These are phyloP conservation scores for Anoplius nigerrimus DNA, from an alignment of 2,888 invertebrate genomes.

Conservation along the genomic window DNA sequence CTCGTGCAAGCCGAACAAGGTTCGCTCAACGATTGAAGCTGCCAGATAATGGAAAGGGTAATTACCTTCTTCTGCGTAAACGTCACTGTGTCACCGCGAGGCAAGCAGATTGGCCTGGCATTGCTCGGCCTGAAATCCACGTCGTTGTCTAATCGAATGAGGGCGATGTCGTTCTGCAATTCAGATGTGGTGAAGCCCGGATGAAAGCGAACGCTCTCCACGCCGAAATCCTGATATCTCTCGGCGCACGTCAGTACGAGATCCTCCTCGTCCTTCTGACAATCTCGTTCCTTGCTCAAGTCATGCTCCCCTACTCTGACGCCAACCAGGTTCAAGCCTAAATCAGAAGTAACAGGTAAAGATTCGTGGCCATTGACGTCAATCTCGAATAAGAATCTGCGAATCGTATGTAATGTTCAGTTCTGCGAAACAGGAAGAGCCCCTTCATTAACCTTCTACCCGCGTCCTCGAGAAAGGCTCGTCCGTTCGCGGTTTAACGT, in stretches of 20 bases:
- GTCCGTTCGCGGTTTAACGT: too few species aligned
- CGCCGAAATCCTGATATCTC: constrained; percentile 76
- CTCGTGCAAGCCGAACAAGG: too few species aligned
- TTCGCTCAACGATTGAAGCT: background rate
- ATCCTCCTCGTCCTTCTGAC: constrained; percentile 76
- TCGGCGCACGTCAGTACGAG: constrained; percentile 72
- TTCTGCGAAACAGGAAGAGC: too few species aligned
- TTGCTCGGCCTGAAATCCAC: constrained; percentile 76
- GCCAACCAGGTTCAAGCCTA: constrained; percentile 67
- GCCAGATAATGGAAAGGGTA: background rate
- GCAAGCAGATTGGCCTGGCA: constrained; percentile 77
- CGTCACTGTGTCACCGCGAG: constrained; percentile 63
- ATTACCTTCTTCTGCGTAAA: constrained; percentile 55
- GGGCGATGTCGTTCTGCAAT: constrained; percentile 79
- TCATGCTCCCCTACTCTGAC: constrained; percentile 82
- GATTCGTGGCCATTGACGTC: too few species aligned
- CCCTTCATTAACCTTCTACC: too few species aligned
- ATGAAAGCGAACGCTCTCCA: constrained; percentile 77
- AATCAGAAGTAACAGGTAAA: too few species aligned
- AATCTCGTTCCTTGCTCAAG: constrained; percentile 74
- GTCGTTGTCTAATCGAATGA: constrained; percentile 76
- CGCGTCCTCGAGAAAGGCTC: too few species aligned
- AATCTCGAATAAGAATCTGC: too few species aligned
- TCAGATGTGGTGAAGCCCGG: constrained; percentile 76
- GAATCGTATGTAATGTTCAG: too few species aligned